A percentile compares a stretch with the other conserved stretches of the same genome.
phyloP scores from a whole-genome alignment of 2,888 invertebrate species.

The Netelia fuscicornis region DNA sequence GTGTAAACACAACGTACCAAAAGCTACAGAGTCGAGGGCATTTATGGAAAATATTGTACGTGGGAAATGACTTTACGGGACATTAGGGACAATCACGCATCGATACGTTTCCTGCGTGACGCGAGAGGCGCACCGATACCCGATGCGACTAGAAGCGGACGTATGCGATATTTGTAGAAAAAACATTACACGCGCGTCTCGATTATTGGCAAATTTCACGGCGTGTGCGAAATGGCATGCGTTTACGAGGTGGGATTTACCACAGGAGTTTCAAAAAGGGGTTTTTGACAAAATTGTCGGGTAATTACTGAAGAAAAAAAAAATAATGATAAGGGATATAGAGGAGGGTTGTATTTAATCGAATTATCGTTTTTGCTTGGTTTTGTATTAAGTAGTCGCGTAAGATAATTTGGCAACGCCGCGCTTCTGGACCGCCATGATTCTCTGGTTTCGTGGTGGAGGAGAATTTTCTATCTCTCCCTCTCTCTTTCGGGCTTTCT shows the following conservation, averaged over 20 bases:
- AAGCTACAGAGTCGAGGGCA: constrained; percentile 26
- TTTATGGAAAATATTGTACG: constrained; percentile 70
- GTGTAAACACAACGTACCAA: constrained; percentile 34
- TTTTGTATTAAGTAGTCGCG: constrained; percentile 76
- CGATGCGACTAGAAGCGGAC: constrained; percentile 15
- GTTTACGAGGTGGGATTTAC: constrained; percentile 58
- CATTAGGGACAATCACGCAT: constrained; percentile 67
- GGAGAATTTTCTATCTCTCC: constrained; percentile 55
- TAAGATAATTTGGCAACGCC: constrained; percentile 83
- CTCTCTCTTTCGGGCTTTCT: constrained; percentile 50
- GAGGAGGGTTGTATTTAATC: constrained; percentile 65
- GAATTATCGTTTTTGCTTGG: constrained; percentile 73
- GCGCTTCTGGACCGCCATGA: constrained; percentile 76
- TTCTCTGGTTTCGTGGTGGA: constrained; percentile 65
- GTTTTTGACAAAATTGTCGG: constrained; percentile 63
- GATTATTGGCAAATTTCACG: constrained; percentile 18
- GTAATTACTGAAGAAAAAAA: constrained; percentile 44
- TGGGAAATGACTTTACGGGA: constrained; percentile 70
- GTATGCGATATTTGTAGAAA: neutral
- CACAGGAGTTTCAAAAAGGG: constrained; percentile 32
- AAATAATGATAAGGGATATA: neutral
- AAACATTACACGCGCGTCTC: neutral
- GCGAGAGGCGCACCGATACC: constrained; percentile 33
- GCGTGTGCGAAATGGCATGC: constrained; percentile 3
- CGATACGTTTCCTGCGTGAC: constrained; percentile 61